Evolutionary conservation across 92 coral and sea anemone genomes (phyloP), one percentile per base, ranked within the genome.

Genomic region (Meandrina meandrites): DNA sequence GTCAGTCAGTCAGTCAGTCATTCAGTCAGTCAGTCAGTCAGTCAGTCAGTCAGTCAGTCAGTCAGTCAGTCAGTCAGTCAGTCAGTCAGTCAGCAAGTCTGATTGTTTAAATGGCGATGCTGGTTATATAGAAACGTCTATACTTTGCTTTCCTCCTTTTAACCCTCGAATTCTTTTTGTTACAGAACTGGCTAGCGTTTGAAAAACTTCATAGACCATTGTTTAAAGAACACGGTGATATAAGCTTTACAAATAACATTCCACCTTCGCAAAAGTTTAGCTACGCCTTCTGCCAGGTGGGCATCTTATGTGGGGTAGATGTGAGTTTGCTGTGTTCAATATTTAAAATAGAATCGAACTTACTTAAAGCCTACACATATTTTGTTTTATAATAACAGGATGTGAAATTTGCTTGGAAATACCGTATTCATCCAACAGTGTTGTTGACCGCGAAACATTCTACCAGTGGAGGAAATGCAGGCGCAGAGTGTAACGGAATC

Each of bases 141-240:
- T 6, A 40, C 6, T 40, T 40, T 6, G 45, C 6, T 2, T 40
- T 2, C 45, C 6, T 40, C 2, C 45, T 40, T 40, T 40, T 40
- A 40, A 40, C 45, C 58, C 0, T 54, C 2, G 58, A 18, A 2
- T 54, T 54, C 0, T 54, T 11, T 76, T 48, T 47, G 5, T 64
- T 40, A 51, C 58, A 91, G 94, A 91, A 89, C 74, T 91, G 94
- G 94, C 57, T 91, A 50, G 88, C 92, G 31, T 93, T 93, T 78
- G 96, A 88, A 53, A 37, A 45, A 22, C 86, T 90, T 8, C 90
- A 90, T 51, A 86, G 84, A 17, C 95, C 95, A 8, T 31, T 90
- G 34, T 90, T 92, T 51, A 87, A 78, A 16, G 95, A 92, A 71
- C 88, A 91, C 37, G 89, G 92, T 13, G 76, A 84, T 3, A 76